A percentile compares a stretch with the other conserved stretches of the same genome.
Conservation (phyloP, 2,797 vertebrate genomes). For the Takifugu rubripes region DNA sequence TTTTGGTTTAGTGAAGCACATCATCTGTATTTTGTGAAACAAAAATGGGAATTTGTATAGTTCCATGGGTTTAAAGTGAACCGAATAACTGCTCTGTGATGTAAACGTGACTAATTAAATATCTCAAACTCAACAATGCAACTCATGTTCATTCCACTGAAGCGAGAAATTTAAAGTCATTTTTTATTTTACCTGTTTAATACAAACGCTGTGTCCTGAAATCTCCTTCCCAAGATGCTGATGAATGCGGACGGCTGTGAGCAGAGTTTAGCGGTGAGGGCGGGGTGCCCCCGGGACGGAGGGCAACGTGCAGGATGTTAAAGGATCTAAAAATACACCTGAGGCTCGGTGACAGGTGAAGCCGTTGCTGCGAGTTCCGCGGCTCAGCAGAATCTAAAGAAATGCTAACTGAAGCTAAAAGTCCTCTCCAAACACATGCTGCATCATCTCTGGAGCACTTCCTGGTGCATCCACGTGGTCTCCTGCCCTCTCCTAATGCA, state of each 20-base stretch:
- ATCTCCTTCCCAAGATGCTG: slow-evolving; percentile 15
- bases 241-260: slow-evolving; percentile 6
- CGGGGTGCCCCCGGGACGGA: no score
- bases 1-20: slow-evolving; percentile 67
- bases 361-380: not conserved
- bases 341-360: not conserved
- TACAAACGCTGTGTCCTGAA: no score
- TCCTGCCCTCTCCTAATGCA: not conserved
- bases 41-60: slow-evolving; percentile 77
- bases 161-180: not conserved
- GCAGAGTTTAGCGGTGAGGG: no score
- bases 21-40: slow-evolving; percentile 87
- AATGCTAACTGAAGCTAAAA: no score
- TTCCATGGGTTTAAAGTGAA: slow-evolving; percentile 83
- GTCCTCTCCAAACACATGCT: no score
- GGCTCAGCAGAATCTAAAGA: not conserved
- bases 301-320: no score
- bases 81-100: slow-evolving; percentile 82
- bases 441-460: no score
- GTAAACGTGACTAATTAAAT: slow-evolving; percentile 39
- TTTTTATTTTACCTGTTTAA: not conserved
- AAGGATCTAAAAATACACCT: not conserved
- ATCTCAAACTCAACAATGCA: slow-evolving; percentile 21
- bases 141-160: slow-evolving; percentile 12
- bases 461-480: no score